Conservation (phyloP, 2,888 invertebrate species). For the Heliconius sara region DNA sequence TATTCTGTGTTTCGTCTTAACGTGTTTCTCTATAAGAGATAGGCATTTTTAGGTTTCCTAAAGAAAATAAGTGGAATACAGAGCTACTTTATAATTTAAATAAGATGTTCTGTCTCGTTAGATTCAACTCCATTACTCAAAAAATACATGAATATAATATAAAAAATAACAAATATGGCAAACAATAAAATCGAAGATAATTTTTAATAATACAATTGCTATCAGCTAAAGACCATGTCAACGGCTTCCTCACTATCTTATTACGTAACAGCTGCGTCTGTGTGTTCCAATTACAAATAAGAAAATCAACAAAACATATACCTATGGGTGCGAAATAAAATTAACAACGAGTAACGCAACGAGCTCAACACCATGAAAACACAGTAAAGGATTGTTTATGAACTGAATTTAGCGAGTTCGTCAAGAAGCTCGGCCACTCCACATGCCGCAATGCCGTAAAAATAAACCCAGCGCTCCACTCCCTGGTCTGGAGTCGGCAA, state of each 20-base stretch:
- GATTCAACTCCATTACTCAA: neutral
- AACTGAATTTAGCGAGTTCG: slow-evolving; percentile 37
- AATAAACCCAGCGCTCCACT: slow-evolving; percentile 61
- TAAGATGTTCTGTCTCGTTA: neutral
- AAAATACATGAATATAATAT: too few species aligned
- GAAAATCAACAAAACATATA: neutral
- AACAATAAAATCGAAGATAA: neutral
- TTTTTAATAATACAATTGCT: neutral
- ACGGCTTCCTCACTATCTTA: neutral
- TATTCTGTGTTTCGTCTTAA: too few species aligned
- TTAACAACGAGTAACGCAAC: slow-evolving; percentile 9
- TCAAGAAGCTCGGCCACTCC: slow-evolving; percentile 50
- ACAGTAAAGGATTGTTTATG: slow-evolving; percentile 36
- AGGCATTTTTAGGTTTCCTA: too few species aligned
- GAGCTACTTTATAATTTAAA: neutral
- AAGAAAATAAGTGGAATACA: too few species aligned
- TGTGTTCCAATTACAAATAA: neutral
- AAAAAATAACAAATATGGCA: neutral
- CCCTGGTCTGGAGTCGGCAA: slow-evolving; percentile 52
- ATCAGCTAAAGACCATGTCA: neutral
- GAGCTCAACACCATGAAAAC: slow-evolving; percentile 1
- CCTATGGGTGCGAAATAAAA: slow-evolving; percentile 8
- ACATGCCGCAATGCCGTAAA: slow-evolving; percentile 70
- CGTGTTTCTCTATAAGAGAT: too few species aligned
- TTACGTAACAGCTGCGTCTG: neutral